A percentile compares a stretch with the other conserved stretches of the same genome.
Conservation (phyloP, 2,113 vertebrate species). For the Saccopteryx leptura region DNA sequence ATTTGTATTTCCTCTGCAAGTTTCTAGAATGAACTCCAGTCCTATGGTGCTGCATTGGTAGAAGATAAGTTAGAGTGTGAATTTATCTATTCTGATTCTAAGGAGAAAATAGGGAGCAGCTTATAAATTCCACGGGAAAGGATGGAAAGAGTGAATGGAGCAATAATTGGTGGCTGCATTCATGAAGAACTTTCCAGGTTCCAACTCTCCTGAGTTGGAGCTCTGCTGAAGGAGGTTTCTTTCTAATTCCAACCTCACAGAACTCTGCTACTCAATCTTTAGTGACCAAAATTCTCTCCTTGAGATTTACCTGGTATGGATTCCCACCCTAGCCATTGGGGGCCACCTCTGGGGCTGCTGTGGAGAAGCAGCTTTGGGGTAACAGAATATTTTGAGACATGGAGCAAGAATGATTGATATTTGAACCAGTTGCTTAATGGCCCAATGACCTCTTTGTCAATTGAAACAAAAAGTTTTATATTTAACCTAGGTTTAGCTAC, state of each 20-base stretch:
- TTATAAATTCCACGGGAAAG: not conserved
- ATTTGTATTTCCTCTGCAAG: not conserved
- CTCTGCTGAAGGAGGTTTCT: not conserved
- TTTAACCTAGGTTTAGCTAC: conserved; percentile 83
- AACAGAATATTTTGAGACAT: conserved; percentile 52
- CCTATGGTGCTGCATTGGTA: not conserved
- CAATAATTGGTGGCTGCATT: not conserved
- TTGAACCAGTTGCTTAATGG: conserved; percentile 84
- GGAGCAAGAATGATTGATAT: conserved; percentile 65
- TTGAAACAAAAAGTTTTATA: conserved; percentile 83
- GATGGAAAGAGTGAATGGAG: not conserved
- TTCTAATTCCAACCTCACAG: not conserved
- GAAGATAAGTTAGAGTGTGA: conserved; percentile 8
- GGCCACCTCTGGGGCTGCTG: not conserved
- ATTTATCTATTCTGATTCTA: not conserved
- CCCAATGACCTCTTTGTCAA: conserved; percentile 81
- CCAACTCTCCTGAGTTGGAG: not conserved
- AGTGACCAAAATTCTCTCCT: not conserved
- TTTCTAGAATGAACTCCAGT: conserved; percentile 49
- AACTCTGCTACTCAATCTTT: not conserved
- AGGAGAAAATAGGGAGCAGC: not conserved
- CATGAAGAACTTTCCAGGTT: not conserved
- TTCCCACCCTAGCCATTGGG: not conserved
- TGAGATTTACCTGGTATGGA: not conserved
- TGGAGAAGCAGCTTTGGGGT: not conserved